Base-by-base conservation (phyloP, 2,888 invertebrate species). In the Drosophila pegasa region DNA sequence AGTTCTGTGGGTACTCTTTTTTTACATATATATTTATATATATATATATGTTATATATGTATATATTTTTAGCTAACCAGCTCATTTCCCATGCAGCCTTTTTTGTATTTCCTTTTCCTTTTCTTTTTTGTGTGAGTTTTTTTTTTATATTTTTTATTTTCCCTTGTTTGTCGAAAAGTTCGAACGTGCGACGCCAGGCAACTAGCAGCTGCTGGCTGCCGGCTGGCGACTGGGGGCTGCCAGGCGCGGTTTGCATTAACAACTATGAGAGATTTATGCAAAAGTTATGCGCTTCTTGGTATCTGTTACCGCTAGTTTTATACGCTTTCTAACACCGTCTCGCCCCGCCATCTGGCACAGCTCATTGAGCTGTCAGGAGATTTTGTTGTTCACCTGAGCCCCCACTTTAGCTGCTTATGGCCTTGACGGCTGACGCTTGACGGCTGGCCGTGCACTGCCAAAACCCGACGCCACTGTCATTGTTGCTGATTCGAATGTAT, bases 231-330 rank as follows among this genome's bases (percentile, higher is more conserved):
- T 61, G 31, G 52, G 35, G 37, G 50, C 79, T 59, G 60, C 62
- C 73, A 65, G 55, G 59, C 68, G 70, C 65, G 72, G 73, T 58
- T 84, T 80, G 80, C 79, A 81, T 87, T 87, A 87, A 79, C 83
- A 84, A 70, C 80, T 66, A 63, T 71, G 66, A 62, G 71, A 74
- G 87, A 87, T 86, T 87, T 81, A 87, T 83, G 75, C 66, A 74
- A 65, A 78, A 78, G 75, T 72, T 78, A 75, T 72, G 85, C 80
- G 75, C 60, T 78, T 51, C 75, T 75, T 75, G 71, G 68, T 64
- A 70, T 70, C 63, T 60, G 59, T 65, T 63, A 45, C 51, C 64
- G 55, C 41, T 45, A 52, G 57, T 41, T 72, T 62, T 40, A 55
- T 41, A 33, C 43, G 33, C 29, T 56, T 27, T 31, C 20, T 18